phyloP scores from a whole-genome alignment of 2,888 invertebrate species.

The Dinocampus coccinellae region DNA sequence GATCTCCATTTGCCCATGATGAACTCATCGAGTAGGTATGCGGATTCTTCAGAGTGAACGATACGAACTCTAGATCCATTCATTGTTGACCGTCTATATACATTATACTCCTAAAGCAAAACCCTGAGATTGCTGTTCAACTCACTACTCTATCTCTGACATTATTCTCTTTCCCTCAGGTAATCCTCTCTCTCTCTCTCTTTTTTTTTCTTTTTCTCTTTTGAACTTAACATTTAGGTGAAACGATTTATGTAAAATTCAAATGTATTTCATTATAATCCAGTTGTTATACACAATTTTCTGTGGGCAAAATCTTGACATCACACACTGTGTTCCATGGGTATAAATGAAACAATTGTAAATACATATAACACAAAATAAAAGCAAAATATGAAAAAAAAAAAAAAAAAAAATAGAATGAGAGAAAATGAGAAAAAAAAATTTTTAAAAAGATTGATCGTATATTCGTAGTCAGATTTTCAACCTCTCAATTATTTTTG shows the following conservation, averaged over 20 bases:
- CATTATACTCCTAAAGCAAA: not conserved
- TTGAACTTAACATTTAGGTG: not conserved
- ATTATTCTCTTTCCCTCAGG: no score
- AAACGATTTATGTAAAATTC: not conserved
- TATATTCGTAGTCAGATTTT: no score
- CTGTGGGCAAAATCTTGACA: constrained; percentile 18
- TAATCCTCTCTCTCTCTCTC: not conserved
- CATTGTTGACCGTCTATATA: not conserved
- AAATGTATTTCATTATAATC: not conserved
- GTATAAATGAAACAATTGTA: constrained; percentile 21
- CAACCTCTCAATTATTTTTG: no score
- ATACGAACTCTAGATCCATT: constrained; percentile 14
- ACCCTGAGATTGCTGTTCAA: not conserved
- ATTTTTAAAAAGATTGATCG: no score
- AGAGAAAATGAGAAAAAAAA: not conserved
- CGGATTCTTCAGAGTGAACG: constrained; percentile 29
- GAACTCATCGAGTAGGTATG: constrained; percentile 32
- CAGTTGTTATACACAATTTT: constrained; percentile 32
- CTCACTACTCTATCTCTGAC: not conserved
- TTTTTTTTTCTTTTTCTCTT: no score
- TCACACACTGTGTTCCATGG: not conserved
- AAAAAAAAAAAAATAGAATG: not conserved
- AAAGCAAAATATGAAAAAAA: no score
- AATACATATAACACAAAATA: no score
- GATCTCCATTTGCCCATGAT: not conserved